Base-by-base conservation (phyloP, 1,140 invertebrate genomes). In the Drosophila tropicalis region DNA sequence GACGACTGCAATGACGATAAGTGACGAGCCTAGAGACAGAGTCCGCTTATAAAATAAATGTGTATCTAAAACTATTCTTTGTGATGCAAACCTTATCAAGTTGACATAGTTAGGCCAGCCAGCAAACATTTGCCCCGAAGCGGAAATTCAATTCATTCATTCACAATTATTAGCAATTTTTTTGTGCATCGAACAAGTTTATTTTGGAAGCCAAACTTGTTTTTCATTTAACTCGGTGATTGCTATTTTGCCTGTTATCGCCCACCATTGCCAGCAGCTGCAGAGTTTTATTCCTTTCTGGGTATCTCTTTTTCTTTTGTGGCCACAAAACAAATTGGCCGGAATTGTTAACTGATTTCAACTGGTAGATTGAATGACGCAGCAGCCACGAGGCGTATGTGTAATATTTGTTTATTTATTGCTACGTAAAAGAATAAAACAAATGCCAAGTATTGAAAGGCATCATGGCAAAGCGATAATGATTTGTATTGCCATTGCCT, bases 121-220 rank as follows among this genome's bases (percentile, higher is more conserved):
- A 36, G 1, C 34, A 81, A 64, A 61, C 40, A 65, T 67, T 69
- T 61, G 62, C 72, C 29, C 72, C 44, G 55, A 75, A 79, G 79
- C 82, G 82, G 83, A 86, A 87, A 87, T 79, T 85, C 68, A 87
- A 87, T 87, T 85, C 67, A 67, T 56, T 79, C 29, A 29, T 29
- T 29, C 5, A 6, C 76, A 82, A 75, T 82, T 79, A 72, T 72
- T 68, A 64, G 67, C 67, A 72, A 78, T 87, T 76, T 77, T 82
- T 76, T 77, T 82, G 65, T 70, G 67, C 68, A 72, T 40, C 62
- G 72, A 87, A 82, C 82, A 72, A 82, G 82, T 82, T 87, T 81
- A 72, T 70, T 67, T 73, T 41, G 51, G 41, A 36, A 74, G 63
- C 72, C 17, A 39, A 36, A 15, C 41, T 51, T 51, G 44, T 51